Evolutionary conservation across 1,140 invertebrate species (phyloP).

Genomic region (Drosophila tropicalis): DNA sequence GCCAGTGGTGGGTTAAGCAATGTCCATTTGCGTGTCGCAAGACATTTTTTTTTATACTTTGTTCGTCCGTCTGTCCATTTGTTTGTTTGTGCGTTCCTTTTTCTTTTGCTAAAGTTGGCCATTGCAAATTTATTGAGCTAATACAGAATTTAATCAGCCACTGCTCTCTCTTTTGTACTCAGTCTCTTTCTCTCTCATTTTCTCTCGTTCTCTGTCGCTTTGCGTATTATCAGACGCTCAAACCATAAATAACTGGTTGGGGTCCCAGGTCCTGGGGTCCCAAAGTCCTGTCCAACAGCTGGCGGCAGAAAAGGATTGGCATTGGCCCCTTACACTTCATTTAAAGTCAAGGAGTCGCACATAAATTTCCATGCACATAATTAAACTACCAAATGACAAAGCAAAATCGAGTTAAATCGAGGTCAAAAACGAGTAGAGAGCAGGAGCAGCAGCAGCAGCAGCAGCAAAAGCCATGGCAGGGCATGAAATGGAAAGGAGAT

Average conservation of each 20-base stretch:
- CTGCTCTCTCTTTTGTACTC: background rate
- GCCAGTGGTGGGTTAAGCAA: constrained; percentile 58
- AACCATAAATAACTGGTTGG: constrained; percentile 66
- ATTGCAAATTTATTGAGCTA: constrained; percentile 75
- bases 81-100: constrained; percentile 1
- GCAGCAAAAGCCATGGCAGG: background rate
- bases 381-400: constrained; percentile 80
- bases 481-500: background rate
- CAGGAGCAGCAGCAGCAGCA: background rate
- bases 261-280: constrained; percentile 27
- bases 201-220: constrained; percentile 17
- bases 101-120: constrained; percentile 9
- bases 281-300: constrained; percentile 57
- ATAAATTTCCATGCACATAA: constrained; percentile 81
- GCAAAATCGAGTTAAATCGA: constrained; percentile 74
- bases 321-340: constrained; percentile 75
- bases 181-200: background rate
- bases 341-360: constrained; percentile 80
- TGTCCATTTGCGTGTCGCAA: constrained; percentile 73
- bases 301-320: constrained; percentile 69
- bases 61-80: background rate
- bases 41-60: constrained; percentile 48
- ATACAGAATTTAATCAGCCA: constrained; percentile 78
- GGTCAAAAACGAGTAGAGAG: constrained; percentile 54
- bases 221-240: constrained; percentile 67